Conservation (phyloP, 2,113 vertebrate genomes). For the Syngnathoides biaculeatus region DNA sequence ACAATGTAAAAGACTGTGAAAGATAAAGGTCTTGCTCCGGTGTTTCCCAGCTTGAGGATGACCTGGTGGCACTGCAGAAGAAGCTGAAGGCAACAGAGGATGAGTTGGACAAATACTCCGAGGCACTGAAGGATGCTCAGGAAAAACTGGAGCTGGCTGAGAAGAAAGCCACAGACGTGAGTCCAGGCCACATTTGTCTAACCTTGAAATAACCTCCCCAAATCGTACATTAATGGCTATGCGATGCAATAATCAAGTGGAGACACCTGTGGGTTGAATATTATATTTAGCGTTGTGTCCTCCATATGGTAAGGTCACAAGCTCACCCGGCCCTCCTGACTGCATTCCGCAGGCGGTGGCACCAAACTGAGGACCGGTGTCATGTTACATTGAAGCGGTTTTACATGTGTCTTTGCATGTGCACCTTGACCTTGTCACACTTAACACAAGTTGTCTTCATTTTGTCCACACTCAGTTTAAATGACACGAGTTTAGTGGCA, state of each 20-base stretch:
- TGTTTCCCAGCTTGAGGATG: slow-evolving; percentile 88
- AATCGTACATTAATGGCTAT: slow-evolving; percentile 3
- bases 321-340: slow-evolving; percentile 47
- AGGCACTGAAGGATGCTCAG: slow-evolving; percentile 98
- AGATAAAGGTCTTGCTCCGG: slow-evolving; percentile 55
- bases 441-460: slow-evolving; percentile 3
- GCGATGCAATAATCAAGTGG: slow-evolving; percentile 20
- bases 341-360: slow-evolving; percentile 38
- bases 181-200: slow-evolving; percentile 54
- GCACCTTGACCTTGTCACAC: slow-evolving; percentile 30
- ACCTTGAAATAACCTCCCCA: slow-evolving; percentile 13
- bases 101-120: slow-evolving; percentile 98
- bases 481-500: slow-evolving; percentile 15
- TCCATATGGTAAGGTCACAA: slow-evolving; percentile 84
- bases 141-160: slow-evolving; percentile 98
- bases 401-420: slow-evolving; percentile 30
- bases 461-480: slow-evolving; percentile 2
- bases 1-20: not conserved
- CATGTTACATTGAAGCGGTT: slow-evolving; percentile 49
- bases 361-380: slow-evolving; percentile 48
- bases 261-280: slow-evolving; percentile 38
- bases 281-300: slow-evolving; percentile 87
- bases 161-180: slow-evolving; percentile 97
- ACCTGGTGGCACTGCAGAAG: slow-evolving; percentile 94
- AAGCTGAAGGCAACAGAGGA: slow-evolving; percentile 96